Base-by-base conservation (phyloP, 2,797 vertebrate species). In the Heteromormyrus szaboi region DNA sequence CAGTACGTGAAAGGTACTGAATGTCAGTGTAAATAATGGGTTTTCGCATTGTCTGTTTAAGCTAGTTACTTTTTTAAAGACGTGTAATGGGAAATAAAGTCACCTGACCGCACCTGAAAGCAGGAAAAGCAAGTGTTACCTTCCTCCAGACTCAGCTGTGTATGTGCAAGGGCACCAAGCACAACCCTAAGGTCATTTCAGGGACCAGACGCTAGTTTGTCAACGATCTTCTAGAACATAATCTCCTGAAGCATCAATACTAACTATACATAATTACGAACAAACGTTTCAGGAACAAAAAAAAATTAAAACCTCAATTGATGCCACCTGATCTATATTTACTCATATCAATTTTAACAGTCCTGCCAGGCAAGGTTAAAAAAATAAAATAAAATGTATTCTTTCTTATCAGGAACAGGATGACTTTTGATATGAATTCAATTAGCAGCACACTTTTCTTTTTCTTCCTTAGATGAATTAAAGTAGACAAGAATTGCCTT, bases 381-480 rank as follows among this genome's bases (percentile, higher is more conserved):
- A 65, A 46, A 44, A 37, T 17, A 1, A 48, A 72, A 6, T 19
- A 50, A 25, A 46, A 14, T 17, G 14, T 88, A 7, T 51, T 29
- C 25, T 19, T 41, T 88, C 87, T 51, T 14, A 51, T 29, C 14
- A 51, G 46, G 12, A 88, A 44, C 19, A 48, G 88, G n/a, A 59
- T 84, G 53, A 84, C 17, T 84, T 48, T 87, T 84, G 53, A 87
- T 81, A 84, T 44, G 87, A 79, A 86, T 88, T 87, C 12, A 81
- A 83, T 14, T 50, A 88, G 44, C 81, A 89, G 81, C 48, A 56
- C 14, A 89, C 87, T 86, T 86, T 76, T 51, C 59, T 88, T 50
- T 79, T 54, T 89, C 89, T 33, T 89, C n/a, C 54, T 68, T 87
- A 84, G 41, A 86, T 68, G 29, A 81, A 84, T 56, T 87, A 62